These are phyloP conservation scores for Ashinkailepas kermadecensis DNA, from an alignment of 2,888 invertebrate genomes.

Conservation along the genomic window DNA sequence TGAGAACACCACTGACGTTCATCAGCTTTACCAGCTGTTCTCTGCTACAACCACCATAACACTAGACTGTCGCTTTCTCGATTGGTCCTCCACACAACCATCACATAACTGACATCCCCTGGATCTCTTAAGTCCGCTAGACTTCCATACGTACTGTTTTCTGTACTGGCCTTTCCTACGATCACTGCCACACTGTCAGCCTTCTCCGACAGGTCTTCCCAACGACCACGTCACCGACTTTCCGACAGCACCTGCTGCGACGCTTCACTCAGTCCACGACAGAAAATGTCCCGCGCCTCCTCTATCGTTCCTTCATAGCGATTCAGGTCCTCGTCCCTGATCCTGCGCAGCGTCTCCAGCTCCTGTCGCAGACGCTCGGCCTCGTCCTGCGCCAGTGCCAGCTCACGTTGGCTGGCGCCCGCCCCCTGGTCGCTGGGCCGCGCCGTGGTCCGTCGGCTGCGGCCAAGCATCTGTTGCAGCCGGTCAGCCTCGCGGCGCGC, in stretches of 20 bases:
- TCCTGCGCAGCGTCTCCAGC: background rate
- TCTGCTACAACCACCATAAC: too few species aligned
- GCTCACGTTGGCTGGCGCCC: background rate
- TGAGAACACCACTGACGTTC: too few species aligned
- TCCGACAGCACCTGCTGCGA: background rate
- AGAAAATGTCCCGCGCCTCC: background rate
- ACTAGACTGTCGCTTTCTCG: too few species aligned
- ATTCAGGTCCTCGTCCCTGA: background rate
- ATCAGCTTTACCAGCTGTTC: too few species aligned
- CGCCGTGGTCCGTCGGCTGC: background rate
- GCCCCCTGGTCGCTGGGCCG: background rate
- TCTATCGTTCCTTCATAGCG: background rate
- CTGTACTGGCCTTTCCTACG: too few species aligned
- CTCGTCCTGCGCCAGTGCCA: too few species aligned
- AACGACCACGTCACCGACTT: background rate
- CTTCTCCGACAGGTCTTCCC: background rate
- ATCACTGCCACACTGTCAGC: too few species aligned
- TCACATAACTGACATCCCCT: too few species aligned
- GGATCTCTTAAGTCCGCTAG: too few species aligned
- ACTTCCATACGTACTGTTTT: too few species aligned
- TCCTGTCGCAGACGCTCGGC: background rate
- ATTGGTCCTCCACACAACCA: too few species aligned
- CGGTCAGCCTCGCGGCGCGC: background rate
- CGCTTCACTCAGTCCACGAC: background rate
- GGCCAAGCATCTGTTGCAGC: background rate